Conservation (phyloP, 2,888 invertebrate species). For the Hirtodrosophila cameraria region DNA sequence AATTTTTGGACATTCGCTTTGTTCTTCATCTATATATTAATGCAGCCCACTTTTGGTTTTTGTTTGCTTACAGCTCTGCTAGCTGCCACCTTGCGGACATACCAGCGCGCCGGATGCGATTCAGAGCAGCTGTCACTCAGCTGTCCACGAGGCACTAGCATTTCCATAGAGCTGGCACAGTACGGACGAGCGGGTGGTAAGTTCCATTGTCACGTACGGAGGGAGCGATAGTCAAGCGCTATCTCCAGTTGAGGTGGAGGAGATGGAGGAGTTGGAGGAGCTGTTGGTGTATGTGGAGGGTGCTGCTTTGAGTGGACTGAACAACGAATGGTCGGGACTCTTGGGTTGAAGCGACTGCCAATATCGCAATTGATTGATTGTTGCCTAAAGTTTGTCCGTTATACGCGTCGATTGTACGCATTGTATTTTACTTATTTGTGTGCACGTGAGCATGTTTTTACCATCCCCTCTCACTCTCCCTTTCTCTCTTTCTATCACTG, state of each 20-base stretch:
- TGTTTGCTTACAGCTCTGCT: slow-evolving; percentile 89
- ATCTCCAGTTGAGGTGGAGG: slow-evolving; percentile 9
- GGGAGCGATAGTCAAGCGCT: slow-evolving; percentile 10
- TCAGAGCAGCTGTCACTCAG: slow-evolving; percentile 93
- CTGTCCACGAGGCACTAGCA: slow-evolving; percentile 96
- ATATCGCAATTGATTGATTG: slow-evolving; percentile 71
- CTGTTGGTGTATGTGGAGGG: not conserved
- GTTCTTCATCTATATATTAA: slow-evolving; percentile 41
- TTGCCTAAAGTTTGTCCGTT: slow-evolving; percentile 67
- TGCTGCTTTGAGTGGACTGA: slow-evolving; percentile 26
- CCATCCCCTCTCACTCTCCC: not conserved
- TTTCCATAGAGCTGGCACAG: slow-evolving; percentile 95
- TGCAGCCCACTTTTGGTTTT: slow-evolving; percentile 39
- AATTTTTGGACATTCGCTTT: slow-evolving; percentile 23
- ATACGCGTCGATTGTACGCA: slow-evolving; percentile 64
- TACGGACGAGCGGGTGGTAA: slow-evolving; percentile 88
- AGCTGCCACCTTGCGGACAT: slow-evolving; percentile 94
- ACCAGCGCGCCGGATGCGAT: slow-evolving; percentile 96
- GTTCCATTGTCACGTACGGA: slow-evolving; percentile 57
- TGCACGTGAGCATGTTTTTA: slow-evolving; percentile 41
- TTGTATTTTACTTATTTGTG: slow-evolving; percentile 64
- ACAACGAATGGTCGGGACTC: slow-evolving; percentile 38
- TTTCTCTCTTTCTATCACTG: no score
- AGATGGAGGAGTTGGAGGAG: not conserved
- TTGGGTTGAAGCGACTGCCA: slow-evolving; percentile 43